Percentiles rank a stretch among this genome's conserved stretches.
phyloP scores from a whole-genome alignment of 1,140 invertebrate species.

The Sweltsa coloradensis region DNA sequence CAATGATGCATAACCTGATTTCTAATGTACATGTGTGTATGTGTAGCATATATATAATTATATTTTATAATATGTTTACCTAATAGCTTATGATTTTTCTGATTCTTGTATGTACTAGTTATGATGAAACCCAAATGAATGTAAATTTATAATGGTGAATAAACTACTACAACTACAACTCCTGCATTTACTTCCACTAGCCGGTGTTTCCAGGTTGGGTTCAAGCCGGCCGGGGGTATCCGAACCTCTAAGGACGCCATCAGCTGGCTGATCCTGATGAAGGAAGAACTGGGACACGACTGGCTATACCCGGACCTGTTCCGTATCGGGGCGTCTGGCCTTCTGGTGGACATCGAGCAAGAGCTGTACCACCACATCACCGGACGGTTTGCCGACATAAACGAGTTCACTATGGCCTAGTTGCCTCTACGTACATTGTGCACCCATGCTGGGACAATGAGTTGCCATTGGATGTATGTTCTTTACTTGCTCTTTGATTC shows the following conservation, averaged over 20 bases:
- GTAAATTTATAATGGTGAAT: too few relatives aligned
- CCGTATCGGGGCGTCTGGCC: slow-evolving; percentile 85
- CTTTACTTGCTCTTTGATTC: too few relatives aligned
- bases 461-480: too few relatives aligned
- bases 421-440: too few relatives aligned
- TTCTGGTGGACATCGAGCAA: slow-evolving; percentile 67
- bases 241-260: slow-evolving; percentile 75
- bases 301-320: slow-evolving; percentile 80
- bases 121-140: too few relatives aligned
- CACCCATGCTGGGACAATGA: too few relatives aligned
- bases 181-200: slow-evolving; percentile 8
- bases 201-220: slow-evolving; percentile 58
- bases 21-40: too few relatives aligned
- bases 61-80: slow-evolving; percentile 5
- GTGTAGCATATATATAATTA: too few relatives aligned
- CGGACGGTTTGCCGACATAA: slow-evolving; percentile 18
- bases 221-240: slow-evolving; percentile 96
- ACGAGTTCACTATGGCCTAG: slow-evolving; percentile 23
- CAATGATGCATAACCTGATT: too few relatives aligned
- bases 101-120: too few relatives aligned
- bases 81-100: too few relatives aligned
- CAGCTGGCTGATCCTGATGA: slow-evolving; percentile 74
- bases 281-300: slow-evolving; percentile 71
- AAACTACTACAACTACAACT: not conserved
- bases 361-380: slow-evolving; percentile 37